Percentiles rank a stretch among this genome's conserved stretches.
These are phyloP conservation scores for Orientallactaga sibirica DNA, from an alignment of 2,797 vertebrate species.

Conservation along the genomic window DNA sequence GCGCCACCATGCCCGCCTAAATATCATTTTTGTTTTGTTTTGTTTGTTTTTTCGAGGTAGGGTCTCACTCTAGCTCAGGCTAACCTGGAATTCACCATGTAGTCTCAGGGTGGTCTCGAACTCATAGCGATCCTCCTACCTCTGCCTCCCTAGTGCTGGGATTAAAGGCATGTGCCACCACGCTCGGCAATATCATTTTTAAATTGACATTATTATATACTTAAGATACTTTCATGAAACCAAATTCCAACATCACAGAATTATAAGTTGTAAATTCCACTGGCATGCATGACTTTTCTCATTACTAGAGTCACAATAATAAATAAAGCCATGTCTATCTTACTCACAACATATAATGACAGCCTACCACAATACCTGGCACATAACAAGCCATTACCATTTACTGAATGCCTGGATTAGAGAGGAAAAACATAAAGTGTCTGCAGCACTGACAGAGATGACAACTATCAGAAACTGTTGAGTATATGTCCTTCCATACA, in stretches of 20 bases:
- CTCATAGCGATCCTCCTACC: too few relatives aligned
- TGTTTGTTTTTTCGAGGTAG: too few relatives aligned
- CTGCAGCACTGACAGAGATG: background rate
- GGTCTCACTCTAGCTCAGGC: too few relatives aligned
- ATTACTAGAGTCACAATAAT: background rate
- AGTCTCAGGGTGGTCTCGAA: too few relatives aligned
- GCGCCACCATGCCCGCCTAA: too few relatives aligned
- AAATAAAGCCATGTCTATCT: background rate
- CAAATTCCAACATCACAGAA: background rate
- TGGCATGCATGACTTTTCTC: background rate
- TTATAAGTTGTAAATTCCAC: background rate
- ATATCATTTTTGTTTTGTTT: too few relatives aligned
- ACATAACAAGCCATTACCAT: rapidly evolving
- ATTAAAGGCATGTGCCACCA: too few relatives aligned
- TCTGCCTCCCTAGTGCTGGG: too few relatives aligned
- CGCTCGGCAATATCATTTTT: background rate
- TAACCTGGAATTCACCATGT: too few relatives aligned
- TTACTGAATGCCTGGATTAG: background rate
- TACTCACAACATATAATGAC: background rate
- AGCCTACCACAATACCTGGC: rapidly evolving
- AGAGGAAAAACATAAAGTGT: background rate
- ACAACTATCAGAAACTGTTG: rapidly evolving
- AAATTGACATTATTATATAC: background rate
- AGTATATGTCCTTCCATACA: rapidly evolving
- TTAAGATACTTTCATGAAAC: background rate